Base-by-base conservation (phyloP, 2,797 vertebrate genomes). In the Darevskia nairensis region DNA sequence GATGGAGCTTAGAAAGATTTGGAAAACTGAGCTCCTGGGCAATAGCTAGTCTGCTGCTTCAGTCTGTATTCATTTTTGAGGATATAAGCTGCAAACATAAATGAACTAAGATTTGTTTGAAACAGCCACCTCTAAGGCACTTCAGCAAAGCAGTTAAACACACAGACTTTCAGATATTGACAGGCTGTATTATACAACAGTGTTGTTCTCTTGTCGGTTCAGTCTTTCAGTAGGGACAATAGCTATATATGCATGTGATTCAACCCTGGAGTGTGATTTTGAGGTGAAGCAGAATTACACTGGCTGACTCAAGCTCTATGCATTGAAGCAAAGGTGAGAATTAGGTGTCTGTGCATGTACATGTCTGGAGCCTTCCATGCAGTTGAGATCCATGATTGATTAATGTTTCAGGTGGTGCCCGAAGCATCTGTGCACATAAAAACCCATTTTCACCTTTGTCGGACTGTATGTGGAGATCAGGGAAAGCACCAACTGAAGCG, bases 21-120 rank as follows among this genome's bases (percentile, higher is more conserved):
- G 89, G 92, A 89, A 93, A 89, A 29, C 59, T 44, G 81, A 81
- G 83, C 44, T 10, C 83, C 92, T 92, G 88, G 69, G 84, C 91
- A 92, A 66, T 76, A 91, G 25, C 35, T 23, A 8, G 25, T 3
- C 46, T 72, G 44, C 80, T 0, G 17, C 1, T 85, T 92, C 81
- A 91, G 15, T 68, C 80, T 8, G 84, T 80, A 50, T 71, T 82
- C 46, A 46, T 32, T 35, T 55, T 71, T 72, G 5, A 39, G 23
- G 15, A 71, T 39, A 41, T 59, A 11, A 35, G 3, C 9, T 78
- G 27, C 4, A 66, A 66, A 68, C 32, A 80, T 50, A 74, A 32
- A 59, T 59, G 64, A 41, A 41, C 64, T 25, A 8, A n/a, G 72
- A 61, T 74, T 44, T 23, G 2, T 61, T 76, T 0, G 0, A 7